These are phyloP conservation scores for Colostygia pectinataria DNA, from an alignment of 2,888 invertebrate genomes.

Conservation along the genomic window DNA sequence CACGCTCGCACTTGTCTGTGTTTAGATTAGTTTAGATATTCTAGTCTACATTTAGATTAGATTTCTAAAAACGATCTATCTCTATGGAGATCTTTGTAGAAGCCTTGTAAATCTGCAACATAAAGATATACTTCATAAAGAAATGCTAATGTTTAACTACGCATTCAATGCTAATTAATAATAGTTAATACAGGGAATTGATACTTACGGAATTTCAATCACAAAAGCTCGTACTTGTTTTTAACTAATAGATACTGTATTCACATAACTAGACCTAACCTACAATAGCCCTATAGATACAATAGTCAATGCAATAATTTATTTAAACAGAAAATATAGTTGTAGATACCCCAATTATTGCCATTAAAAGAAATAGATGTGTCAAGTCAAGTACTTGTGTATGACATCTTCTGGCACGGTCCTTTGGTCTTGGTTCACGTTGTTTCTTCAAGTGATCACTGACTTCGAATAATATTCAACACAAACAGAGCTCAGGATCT, in stretches of 20 bases:
- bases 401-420: too few species aligned
- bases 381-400: too few species aligned
- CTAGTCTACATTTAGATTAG: too few species aligned
- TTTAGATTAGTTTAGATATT: too few species aligned
- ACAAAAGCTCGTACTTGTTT: not conserved
- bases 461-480: not conserved
- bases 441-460: too few species aligned
- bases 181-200: constrained; percentile 4
- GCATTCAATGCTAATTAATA: too few species aligned
- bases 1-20: too few species aligned
- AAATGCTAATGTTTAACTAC: not conserved
- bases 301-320: constrained; percentile 19
- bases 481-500: not conserved
- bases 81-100: not conserved
- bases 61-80: too few species aligned
- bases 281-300: constrained; percentile 28
- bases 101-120: constrained; percentile 11
- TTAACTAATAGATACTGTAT: not conserved
- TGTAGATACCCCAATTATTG: constrained; percentile 5
- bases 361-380: too few species aligned
- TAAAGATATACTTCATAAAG: not conserved
- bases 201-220: constrained; percentile 13
- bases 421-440: too few species aligned
- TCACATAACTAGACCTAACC: not conserved
- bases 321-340: not conserved